Conservation (phyloP, 2,888 invertebrate genomes). For the Baronia brevicornis region DNA sequence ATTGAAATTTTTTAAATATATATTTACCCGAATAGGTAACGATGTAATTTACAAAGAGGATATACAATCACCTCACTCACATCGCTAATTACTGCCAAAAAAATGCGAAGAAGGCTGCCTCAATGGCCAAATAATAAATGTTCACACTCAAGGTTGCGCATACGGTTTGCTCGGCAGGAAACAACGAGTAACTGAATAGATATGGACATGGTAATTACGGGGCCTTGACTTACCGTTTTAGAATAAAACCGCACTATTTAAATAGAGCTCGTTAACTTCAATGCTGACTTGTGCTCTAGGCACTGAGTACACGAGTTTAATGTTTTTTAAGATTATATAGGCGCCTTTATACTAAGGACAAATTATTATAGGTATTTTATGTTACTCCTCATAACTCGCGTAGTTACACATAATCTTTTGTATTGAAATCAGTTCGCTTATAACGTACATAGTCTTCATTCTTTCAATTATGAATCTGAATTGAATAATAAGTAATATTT, state of each 20-base stretch:
- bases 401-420: too few species aligned
- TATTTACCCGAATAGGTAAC: too few species aligned
- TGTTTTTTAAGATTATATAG: conserved; percentile 14
- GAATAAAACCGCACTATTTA: conserved; percentile 60
- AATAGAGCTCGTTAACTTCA: conserved; percentile 38
- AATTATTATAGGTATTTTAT: too few species aligned
- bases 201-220: conserved; percentile 64
- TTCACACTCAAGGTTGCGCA: conserved; percentile 56
- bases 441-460: too few species aligned
- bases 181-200: conserved; percentile 62
- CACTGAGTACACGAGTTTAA: conserved; percentile 14
- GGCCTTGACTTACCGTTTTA: conserved; percentile 72
- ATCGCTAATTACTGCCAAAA: conserved; percentile 47
- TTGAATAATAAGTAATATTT: too few species aligned
- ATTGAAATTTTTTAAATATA: conserved; percentile 1
- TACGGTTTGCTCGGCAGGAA: conserved; percentile 64
- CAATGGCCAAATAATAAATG: conserved; percentile 67
- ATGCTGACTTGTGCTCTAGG: conserved; percentile 19
- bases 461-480: too few species aligned
- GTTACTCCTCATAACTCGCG: too few species aligned
- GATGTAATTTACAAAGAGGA: too few species aligned
- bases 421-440: too few species aligned
- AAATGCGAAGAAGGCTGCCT: conserved; percentile 50
- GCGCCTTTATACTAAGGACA: conserved; percentile 5
- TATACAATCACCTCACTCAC: too few species aligned